Evolutionary conservation across 37 sponge, comb jelly and placozoan species (phyloP), one percentile per base, ranked within the genome.

Genomic region (Geodia barretti): DNA sequence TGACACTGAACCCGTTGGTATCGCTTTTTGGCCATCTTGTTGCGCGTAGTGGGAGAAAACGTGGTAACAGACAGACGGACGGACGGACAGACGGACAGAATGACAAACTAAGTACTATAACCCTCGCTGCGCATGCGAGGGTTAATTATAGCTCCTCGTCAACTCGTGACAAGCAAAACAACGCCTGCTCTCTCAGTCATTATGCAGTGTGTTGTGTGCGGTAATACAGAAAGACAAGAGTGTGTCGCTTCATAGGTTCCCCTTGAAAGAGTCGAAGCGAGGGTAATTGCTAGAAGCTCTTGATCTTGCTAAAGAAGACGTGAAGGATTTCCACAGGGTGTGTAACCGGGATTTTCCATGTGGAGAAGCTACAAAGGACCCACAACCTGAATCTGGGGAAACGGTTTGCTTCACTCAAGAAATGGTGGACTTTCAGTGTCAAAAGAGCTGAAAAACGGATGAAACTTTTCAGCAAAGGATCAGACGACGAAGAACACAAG

Each of bases 341-440:
- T 86, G 86, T 63, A 40, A 64, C 39, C 26, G 80, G 54, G 80
- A 79, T 67, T 86, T 79, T 64, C 80, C 64, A 24, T 42, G 64
- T 41, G 80, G 67, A 29, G 75, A 80, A 30, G 19, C 59, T 20
- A 70, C 20, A 5, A 79, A 86, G 32, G 64, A 64, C 31, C 87
- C 80, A 37, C 74, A 77, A 32, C 30, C n/a, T 73, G 26, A 80
- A 35, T 21, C 36, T 73, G 30, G 87, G 76, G 31, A 84, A 75
- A 39, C 35, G 84, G 25, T 83, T 83, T 75, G 75, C 76, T 25
- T 83, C 84, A 39, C 84, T 76, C 2, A 80, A 60, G 35, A 65
- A 82, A 31, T 41, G 42, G 17, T 69, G 60, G 74, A 43, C 73
- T n/a, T 24, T 14, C 23, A 73, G 73, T n/a, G 54, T 26, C 41